These are phyloP conservation scores for Aselliscus stoliczkanus DNA, from an alignment of 2,797 vertebrate species.

Conservation along the genomic window DNA sequence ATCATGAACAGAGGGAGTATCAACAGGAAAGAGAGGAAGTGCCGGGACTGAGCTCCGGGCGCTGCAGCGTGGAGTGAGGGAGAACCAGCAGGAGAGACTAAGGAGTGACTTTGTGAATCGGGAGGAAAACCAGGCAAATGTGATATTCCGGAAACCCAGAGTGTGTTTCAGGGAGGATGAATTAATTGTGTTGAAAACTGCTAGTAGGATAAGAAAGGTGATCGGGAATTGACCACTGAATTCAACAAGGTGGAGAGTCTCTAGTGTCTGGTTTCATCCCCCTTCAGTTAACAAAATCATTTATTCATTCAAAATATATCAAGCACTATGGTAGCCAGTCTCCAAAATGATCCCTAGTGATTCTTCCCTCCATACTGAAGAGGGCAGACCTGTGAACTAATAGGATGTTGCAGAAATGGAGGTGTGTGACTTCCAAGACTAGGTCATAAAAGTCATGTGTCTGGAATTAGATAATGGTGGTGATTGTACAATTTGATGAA, in stretches of 20 bases:
- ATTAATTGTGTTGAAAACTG: not conserved
- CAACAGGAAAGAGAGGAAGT: not conserved
- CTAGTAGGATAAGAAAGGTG: not conserved
- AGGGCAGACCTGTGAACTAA: not conserved
- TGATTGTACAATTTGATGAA: not conserved
- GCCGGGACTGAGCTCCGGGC: not conserved
- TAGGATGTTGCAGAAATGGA: not conserved
- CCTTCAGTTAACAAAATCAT: not conserved
- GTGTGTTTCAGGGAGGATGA: not conserved
- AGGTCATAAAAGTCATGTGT: not conserved
- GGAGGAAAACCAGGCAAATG: not conserved
- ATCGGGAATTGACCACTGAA: not conserved
- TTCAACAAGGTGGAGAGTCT: not conserved
- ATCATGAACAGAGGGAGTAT: not conserved
- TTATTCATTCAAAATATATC: not conserved
- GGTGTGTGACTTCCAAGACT: not conserved
- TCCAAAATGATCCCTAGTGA: not conserved
- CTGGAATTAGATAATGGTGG: not conserved
- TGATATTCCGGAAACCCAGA: not conserved
- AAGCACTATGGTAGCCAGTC: not conserved
- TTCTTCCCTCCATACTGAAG: not conserved
- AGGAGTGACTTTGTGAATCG: not conserved
- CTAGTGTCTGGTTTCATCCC: not conserved
- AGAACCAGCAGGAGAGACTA: not conserved
- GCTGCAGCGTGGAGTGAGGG: fast-evolving